Evolutionary conservation across 2,797 vertebrate species (phyloP).

Genomic region (Limosa lapponica): DNA sequence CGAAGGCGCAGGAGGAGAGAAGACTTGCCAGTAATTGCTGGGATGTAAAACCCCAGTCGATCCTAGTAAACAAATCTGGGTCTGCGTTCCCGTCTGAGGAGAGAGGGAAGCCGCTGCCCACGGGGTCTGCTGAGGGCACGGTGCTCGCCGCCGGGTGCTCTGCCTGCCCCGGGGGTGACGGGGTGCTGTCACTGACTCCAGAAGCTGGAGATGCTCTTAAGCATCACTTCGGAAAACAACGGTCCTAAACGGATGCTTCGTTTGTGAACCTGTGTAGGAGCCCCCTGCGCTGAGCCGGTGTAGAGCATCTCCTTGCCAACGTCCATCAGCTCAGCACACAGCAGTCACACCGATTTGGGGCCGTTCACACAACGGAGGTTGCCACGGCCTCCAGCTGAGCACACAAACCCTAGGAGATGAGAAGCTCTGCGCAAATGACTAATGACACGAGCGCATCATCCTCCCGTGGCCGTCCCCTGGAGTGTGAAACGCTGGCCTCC

Average conservation of each 20-base stretch:
- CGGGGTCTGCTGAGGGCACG: fast-evolving
- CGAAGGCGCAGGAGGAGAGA: not conserved
- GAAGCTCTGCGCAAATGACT: not conserved
- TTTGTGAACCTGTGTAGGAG: fast-evolving
- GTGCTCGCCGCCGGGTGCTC: fast-evolving
- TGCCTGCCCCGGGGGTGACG: fast-evolving
- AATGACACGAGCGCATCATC: fast-evolving
- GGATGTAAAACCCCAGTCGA: not conserved
- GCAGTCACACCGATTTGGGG: fast-evolving
- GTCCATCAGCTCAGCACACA: not conserved
- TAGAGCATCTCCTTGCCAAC: fast-evolving
- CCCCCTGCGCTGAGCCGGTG: not conserved
- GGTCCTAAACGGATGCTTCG: not conserved
- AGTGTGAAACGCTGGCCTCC: not conserved
- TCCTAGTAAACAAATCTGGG: slow-evolving; percentile 15
- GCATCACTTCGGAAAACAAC: not conserved
- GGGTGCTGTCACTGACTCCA: not conserved
- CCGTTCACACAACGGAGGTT: not conserved
- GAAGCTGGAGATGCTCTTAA: not conserved
- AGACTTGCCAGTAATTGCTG: not conserved
- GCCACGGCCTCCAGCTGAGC: not conserved
- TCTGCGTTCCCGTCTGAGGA: not conserved
- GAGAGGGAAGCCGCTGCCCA: not conserved
- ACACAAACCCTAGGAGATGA: not conserved
- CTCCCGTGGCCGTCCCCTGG: not conserved